Conservation (phyloP, 92 coral and sea anemone species). For the Isaurus tuberculatus region DNA sequence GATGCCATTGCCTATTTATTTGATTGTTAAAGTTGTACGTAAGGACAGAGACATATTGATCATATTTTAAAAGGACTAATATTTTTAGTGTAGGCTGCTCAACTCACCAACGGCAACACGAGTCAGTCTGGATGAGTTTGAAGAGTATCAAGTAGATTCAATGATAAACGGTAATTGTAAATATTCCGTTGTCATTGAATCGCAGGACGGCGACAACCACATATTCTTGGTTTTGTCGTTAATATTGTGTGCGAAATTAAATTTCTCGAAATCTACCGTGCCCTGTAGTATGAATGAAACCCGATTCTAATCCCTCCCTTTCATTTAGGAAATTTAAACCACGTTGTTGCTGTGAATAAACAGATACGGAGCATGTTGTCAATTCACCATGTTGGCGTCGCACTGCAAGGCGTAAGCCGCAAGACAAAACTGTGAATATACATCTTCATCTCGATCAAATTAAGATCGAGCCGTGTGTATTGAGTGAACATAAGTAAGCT, state of each 20-base stretch:
- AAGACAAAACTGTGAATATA: background rate
- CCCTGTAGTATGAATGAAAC: slow-evolving; percentile 9
- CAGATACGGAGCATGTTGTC: background rate
- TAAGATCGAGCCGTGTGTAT: background rate
- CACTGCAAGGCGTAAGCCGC: background rate
- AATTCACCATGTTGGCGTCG: background rate
- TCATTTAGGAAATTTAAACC: slow-evolving; percentile 36
- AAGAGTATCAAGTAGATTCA: no score
- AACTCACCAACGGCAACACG: no score
- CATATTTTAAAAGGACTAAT: no score
- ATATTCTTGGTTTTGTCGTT: background rate
- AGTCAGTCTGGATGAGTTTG: background rate
- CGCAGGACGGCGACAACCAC: background rate
- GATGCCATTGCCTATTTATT: no score
- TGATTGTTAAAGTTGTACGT: no score
- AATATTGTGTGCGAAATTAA: background rate
- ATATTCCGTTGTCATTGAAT: background rate
- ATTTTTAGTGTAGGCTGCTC: no score
- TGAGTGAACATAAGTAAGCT: background rate
- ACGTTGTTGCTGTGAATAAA: background rate
- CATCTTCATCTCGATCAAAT: background rate
- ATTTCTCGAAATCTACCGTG: background rate
- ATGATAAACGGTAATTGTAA: no score
- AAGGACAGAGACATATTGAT: no score
- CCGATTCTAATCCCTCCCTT: background rate